Conservation (phyloP, 2,888 invertebrate genomes). For the Cartodere bifasciata region DNA sequence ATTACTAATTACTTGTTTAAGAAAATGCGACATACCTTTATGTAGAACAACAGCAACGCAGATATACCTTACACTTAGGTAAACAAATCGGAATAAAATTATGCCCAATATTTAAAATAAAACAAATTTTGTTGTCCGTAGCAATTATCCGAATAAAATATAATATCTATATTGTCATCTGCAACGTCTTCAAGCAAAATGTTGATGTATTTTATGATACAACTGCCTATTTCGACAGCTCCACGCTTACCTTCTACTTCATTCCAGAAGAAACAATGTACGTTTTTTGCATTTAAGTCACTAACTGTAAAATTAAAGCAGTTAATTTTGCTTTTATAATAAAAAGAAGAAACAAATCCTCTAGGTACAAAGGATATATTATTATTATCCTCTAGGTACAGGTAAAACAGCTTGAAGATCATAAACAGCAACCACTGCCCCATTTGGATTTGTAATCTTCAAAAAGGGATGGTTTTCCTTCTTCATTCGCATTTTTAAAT, state of each 20-base stretch:
- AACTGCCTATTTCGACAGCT: constrained; percentile 8
- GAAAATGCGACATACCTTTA: too few species aligned
- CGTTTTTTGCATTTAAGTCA: constrained; percentile 10
- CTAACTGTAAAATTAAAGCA: constrained; percentile 11
- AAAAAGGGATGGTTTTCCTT: constrained; percentile 11
- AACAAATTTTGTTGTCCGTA: too few species aligned
- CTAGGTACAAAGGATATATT: too few species aligned
- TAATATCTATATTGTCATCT: too few species aligned
- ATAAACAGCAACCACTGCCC: constrained; percentile 13
- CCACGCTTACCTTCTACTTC: constrained; percentile 11
- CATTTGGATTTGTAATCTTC: neutral
- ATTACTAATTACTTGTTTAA: too few species aligned
- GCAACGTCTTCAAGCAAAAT: neutral
- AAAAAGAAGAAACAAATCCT: constrained; percentile 4
- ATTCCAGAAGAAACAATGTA: constrained; percentile 9
- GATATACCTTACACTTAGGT: too few species aligned
- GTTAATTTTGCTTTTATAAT: neutral
- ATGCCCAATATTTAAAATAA: too few species aligned
- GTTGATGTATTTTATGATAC: neutral
- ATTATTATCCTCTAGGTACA: constrained; percentile 10
- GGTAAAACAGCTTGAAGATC: constrained; percentile 19
- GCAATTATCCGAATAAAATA: too few species aligned
- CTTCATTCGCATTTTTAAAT: constrained; percentile 13
- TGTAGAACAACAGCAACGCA: too few species aligned
- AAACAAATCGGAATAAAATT: too few species aligned